These are phyloP conservation scores for Neelides folsomi DNA, from an alignment of 2,888 invertebrate genomes.

Conservation along the genomic window DNA sequence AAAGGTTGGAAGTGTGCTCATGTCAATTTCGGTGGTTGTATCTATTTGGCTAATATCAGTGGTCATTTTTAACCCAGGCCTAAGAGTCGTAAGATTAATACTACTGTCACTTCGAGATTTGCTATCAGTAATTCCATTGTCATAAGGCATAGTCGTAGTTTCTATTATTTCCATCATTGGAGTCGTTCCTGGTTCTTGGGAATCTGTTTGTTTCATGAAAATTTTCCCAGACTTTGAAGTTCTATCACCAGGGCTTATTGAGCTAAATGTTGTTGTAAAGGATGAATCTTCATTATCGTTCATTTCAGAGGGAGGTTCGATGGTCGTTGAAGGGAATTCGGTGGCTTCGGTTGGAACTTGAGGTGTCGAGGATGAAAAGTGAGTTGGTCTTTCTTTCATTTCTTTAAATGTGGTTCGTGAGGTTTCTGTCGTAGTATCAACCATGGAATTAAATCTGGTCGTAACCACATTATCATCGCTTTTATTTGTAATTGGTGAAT, in stretches of 20 bases:
- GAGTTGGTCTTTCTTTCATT: no score
- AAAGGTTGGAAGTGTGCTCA: neutral
- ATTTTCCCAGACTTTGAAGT: slow-evolving; percentile 2
- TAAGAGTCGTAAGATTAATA: neutral
- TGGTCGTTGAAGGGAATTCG: no score
- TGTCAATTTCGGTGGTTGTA: slow-evolving; percentile 6
- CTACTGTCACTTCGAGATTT: neutral
- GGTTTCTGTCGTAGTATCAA: no score
- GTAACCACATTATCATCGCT: no score
- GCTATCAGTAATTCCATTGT: neutral
- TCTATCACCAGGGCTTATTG: slow-evolving; percentile 1
- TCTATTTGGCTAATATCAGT: slow-evolving; percentile 2
- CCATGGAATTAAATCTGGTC: no score
- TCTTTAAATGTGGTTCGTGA: no score
- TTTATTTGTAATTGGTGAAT: no score
- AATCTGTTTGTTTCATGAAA: neutral
- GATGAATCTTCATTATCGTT: neutral
- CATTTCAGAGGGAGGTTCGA: neutral
- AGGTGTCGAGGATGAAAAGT: no score
- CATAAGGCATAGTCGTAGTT: neutral
- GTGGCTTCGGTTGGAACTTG: no score
- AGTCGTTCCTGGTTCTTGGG: neutral
- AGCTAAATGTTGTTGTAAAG: neutral
- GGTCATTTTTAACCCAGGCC: neutral
- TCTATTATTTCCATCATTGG: neutral